Evolutionary conservation across 2,797 vertebrate genomes (phyloP), one percentile per base, ranked within the genome.

Genomic region (Acanthurus lineatus): DNA sequence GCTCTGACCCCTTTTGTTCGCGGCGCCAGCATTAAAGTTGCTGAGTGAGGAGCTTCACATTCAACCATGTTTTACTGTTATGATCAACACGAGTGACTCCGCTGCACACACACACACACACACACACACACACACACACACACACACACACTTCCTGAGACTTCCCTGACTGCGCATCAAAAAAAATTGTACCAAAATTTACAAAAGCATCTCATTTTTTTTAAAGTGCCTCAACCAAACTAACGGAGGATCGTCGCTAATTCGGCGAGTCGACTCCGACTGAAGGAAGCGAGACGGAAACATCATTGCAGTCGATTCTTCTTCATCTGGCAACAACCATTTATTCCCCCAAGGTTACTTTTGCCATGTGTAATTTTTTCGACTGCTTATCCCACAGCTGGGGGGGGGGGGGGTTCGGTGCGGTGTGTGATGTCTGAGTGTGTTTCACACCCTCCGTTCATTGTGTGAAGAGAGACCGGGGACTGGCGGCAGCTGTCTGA

Each of bases 31-130:
- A 86, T 79, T 88, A 91, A 92, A 94, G 88, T 88, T 92, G 93
- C 94, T 94, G 94, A 94, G 87, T 70, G 86, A 88, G 88, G 84
- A 32, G 52, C 69, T 94, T 94, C 72, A 71, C 84, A 79, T 92
- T 87, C 76, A 93, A 85, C 89, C 79, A 3, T 71, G 70, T 84
- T 91, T 90, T 93, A 92, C 63, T 83, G 87, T 90, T 78, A 75
- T 20, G 22, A 84, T 93, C 93, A 65, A 90, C 92, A 93, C 82
- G 90, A 91, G 82, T 44, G 65, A 58, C 76, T 80, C 2, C 10
- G 79, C 73, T 63, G 69, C 47, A 48, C 47, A 12, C 78, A 67
- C 63, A 61, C 54, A n/a, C 76, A 17, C 12, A 53, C 51, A 17
- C 51, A 66, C 59, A 25, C 25, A 65, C 47, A 48, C 47, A 65